These are phyloP conservation scores for Polymixis flavicincta DNA, from an alignment of 2,888 invertebrate genomes.

Conservation along the genomic window DNA sequence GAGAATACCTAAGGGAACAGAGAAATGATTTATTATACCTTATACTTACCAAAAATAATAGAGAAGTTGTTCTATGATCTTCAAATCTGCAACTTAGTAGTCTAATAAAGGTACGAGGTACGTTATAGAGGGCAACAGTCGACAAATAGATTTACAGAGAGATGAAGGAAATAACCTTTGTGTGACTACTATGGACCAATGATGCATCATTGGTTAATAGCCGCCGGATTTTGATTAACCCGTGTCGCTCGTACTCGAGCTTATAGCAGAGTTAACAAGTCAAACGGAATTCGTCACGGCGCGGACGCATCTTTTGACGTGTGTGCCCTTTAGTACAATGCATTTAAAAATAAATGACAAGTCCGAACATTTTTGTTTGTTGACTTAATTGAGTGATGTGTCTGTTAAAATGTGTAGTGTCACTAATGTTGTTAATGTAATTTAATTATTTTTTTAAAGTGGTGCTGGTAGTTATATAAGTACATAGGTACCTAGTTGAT, in stretches of 20 bases:
- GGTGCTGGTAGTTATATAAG: background rate
- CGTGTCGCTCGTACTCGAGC: conserved; percentile 55
- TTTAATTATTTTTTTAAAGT: background rate
- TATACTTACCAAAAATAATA: background rate
- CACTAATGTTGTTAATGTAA: background rate
- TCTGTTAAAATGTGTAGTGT: conserved; percentile 15
- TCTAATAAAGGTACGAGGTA: no score
- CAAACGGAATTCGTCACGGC: conserved; percentile 68
- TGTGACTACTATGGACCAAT: conserved; percentile 68
- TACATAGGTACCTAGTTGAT: background rate
- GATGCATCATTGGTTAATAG: conserved; percentile 67
- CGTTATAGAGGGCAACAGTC: background rate
- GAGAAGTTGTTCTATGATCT: background rate
- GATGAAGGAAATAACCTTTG: conserved; percentile 62
- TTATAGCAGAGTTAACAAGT: conserved; percentile 70
- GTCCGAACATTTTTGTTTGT: conserved; percentile 18
- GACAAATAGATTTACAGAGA: conserved; percentile 19
- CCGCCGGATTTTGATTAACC: conserved; percentile 67
- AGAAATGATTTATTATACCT: background rate
- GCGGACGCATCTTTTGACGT: conserved; percentile 59
- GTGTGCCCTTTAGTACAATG: conserved; percentile 39
- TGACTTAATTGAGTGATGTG: conserved; percentile 29
- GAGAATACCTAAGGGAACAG: background rate
- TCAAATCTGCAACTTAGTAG: background rate
- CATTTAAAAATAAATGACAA: conserved; percentile 44